Conservation (phyloP, 92 coral and sea anemone species). For the Paragorgia papillata region DNA sequence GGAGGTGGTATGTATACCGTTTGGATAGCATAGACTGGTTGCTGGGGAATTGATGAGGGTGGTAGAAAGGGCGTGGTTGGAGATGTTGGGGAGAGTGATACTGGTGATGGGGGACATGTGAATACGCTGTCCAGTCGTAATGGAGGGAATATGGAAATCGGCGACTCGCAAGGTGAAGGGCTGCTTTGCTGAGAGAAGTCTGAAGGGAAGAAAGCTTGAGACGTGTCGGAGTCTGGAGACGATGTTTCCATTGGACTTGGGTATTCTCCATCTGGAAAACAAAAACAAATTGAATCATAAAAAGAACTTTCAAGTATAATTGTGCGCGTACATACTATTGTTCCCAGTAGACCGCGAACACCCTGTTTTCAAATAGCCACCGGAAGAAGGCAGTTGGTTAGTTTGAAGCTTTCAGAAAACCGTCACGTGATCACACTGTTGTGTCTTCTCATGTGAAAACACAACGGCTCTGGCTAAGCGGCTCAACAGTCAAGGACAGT, state of each 20-base stretch:
- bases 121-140: conserved; percentile 1
- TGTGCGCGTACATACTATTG: no score
- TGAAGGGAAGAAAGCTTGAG: conserved; percentile 12
- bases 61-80: conserved; percentile 6
- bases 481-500: no score
- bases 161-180: conserved; percentile 32
- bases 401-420: no score
- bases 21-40: not conserved
- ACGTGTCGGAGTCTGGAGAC: conserved; percentile 3
- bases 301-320: no score
- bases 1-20: not conserved
- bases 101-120: not conserved
- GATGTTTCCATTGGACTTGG: conserved; percentile 29
- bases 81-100: conserved; percentile 14
- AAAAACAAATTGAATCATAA: not conserved
- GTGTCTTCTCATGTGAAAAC: no score
- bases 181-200: not conserved
- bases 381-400: no score
- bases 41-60: not conserved
- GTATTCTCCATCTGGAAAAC: conserved; percentile 12
- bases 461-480: no score
- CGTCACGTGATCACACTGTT: no score
- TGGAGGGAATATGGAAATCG: conserved; percentile 22
- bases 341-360: no score
- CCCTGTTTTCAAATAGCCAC: no score